Evolutionary conservation across 2,797 vertebrate genomes (phyloP).

Genomic region (Hyperoplus lanceolatus): DNA sequence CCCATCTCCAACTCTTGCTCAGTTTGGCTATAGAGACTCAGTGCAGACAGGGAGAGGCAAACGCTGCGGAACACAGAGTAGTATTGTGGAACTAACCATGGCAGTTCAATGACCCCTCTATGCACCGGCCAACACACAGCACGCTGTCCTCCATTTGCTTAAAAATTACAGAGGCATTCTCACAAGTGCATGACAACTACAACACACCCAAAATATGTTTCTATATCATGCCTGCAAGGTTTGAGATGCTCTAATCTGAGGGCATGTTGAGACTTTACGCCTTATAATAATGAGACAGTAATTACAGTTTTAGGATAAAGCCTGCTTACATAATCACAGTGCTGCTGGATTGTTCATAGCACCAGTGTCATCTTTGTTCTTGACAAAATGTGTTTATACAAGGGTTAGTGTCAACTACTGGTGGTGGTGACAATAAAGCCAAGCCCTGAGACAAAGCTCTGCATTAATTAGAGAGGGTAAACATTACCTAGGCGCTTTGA

Average conservation of each 20-base stretch:
- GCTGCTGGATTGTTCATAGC: neutral
- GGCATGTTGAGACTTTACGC: slow-evolving; percentile 40
- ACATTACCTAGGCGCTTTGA: neutral
- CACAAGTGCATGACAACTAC: neutral
- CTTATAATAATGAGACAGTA: slow-evolving; percentile 15
- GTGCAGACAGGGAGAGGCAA: slow-evolving; percentile 38
- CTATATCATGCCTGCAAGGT: neutral
- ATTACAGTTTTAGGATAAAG: slow-evolving; percentile 22
- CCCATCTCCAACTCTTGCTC: slow-evolving; percentile 52
- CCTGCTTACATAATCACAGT: slow-evolving; percentile 3
- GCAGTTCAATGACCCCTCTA: slow-evolving; percentile 79
- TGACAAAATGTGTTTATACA: neutral
- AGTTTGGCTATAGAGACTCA: slow-evolving; percentile 45
- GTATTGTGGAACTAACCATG: slow-evolving; percentile 68
- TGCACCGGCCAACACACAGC: slow-evolving; percentile 55
- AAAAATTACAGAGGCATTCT: slow-evolving; percentile 8
- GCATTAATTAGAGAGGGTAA: slow-evolving; percentile 44
- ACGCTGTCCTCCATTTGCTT: slow-evolving; percentile 59
- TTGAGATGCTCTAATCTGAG: slow-evolving; percentile 5
- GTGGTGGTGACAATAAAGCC: slow-evolving; percentile 54
- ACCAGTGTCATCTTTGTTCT: neutral
- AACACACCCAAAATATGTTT: neutral
- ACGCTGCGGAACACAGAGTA: slow-evolving; percentile 71
- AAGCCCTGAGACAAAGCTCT: slow-evolving; percentile 63
- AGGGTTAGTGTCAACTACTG: neutral